Conservation (phyloP, 2,113 vertebrate species). For the Xiphias gladius region DNA sequence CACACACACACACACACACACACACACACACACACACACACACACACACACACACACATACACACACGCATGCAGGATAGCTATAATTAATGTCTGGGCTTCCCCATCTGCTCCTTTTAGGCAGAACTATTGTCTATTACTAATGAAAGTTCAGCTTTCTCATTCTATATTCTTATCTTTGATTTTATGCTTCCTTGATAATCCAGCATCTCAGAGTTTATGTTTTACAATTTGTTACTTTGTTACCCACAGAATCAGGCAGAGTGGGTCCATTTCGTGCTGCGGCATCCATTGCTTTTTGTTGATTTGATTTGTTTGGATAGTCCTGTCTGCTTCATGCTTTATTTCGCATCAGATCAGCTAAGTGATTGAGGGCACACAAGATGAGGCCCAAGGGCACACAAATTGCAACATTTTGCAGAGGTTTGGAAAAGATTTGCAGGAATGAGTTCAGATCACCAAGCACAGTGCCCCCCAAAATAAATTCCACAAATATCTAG, state of each 20-base stretch:
- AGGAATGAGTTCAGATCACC: conserved; percentile 20
- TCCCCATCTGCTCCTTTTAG: conserved; percentile 23
- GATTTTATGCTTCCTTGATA: neutral
- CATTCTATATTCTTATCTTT: conserved; percentile 1
- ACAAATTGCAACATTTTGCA: conserved; percentile 16
- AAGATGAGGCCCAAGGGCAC: conserved; percentile 28
- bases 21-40: conserved; percentile 21
- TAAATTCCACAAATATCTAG: neutral
- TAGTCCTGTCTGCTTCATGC: conserved; percentile 35
- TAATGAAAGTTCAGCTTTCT: conserved; percentile 1
- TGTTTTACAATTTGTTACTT: conserved; percentile 14
- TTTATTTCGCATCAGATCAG: conserved; percentile 32
- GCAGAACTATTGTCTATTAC: neutral
- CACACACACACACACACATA: neutral
- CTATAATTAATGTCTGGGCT: conserved; percentile 10
- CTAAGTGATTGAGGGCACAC: conserved; percentile 49
- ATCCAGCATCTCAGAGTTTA: conserved; percentile 12
- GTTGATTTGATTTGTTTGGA: conserved; percentile 60
- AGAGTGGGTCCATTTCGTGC: conserved; percentile 8
- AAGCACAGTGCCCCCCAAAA: neutral
- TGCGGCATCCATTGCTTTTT: conserved; percentile 32
- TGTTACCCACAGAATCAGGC: conserved; percentile 19
- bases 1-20: neutral
- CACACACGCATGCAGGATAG: conserved; percentile 24
- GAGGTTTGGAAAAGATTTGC: conserved; percentile 17